These are phyloP conservation scores for Pedionomus torquatus DNA, from an alignment of 2,113 vertebrate species.

Conservation along the genomic window DNA sequence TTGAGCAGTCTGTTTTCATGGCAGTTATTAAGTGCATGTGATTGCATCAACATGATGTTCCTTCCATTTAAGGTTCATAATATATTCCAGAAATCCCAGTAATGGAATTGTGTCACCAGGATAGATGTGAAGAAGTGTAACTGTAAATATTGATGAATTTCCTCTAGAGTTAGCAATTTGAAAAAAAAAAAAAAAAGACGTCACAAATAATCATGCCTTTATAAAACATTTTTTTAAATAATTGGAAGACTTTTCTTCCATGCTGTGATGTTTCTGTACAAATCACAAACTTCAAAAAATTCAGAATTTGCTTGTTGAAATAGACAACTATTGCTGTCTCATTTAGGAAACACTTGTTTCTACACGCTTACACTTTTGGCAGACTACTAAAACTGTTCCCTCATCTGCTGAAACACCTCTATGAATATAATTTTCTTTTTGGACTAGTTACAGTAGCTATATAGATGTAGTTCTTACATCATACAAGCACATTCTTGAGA, in stretches of 20 bases:
- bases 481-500: background rate
- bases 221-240: background rate
- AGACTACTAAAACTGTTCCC: background rate
- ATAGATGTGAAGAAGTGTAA: background rate
- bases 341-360: background rate
- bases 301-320: background rate
- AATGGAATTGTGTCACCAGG: rapidly evolving
- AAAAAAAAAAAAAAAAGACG: background rate
- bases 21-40: background rate
- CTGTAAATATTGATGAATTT: background rate
- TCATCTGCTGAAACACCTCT: background rate
- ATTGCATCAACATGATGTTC: background rate
- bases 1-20: background rate
- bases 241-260: background rate
- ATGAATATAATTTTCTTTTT: background rate
- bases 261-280: background rate
- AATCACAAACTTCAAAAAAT: background rate
- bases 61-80: background rate
- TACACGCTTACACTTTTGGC: background rate
- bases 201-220: background rate
- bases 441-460: background rate
- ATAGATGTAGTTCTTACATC: background rate
- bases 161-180: background rate
- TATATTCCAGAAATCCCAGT: background rate
- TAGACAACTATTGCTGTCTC: background rate